Conservation (phyloP, 2,888 invertebrate species). For the Laspeyria flexula region DNA sequence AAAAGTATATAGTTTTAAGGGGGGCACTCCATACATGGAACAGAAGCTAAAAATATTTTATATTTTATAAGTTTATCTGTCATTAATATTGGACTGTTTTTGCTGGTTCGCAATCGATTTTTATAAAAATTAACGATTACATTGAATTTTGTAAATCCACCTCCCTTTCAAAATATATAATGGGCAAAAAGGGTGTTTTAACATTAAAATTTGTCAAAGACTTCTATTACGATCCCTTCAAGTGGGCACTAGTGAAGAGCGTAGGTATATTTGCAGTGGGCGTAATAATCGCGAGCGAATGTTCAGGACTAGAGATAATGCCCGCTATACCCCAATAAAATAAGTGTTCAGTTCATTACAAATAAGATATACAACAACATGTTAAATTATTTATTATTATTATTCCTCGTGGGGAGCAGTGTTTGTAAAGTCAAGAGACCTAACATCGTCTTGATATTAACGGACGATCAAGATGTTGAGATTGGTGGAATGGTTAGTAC, state of each 20-base stretch:
- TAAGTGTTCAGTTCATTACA: constrained; percentile 35
- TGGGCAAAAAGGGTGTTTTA: constrained; percentile 86
- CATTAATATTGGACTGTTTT: constrained; percentile 13
- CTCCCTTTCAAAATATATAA: constrained; percentile 65
- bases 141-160: constrained; percentile 26
- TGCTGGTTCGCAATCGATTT: constrained; percentile 39
- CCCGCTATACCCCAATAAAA: constrained; percentile 83
- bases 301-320: constrained; percentile 91
- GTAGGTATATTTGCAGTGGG: constrained; percentile 92
- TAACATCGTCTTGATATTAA: constrained; percentile 92
- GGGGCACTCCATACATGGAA: no score
- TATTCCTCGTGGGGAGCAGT: constrained; percentile 51
- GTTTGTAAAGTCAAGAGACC: constrained; percentile 70
- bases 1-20: no score
- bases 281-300: constrained; percentile 92
- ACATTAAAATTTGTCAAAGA: constrained; percentile 87
- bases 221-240: constrained; percentile 91
- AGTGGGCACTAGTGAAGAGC: constrained; percentile 94
- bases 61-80: background rate
- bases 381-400: constrained; percentile 72
- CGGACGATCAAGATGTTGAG: constrained; percentile 94
- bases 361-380: no score
- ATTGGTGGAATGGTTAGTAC: constrained; percentile 91
- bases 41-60: no score
- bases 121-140: constrained; percentile 32